A percentile compares a stretch with the other conserved stretches of the same genome.
Evolutionary conservation across 2,113 vertebrate species (phyloP).

Genomic region (Catharus fuscescens): DNA sequence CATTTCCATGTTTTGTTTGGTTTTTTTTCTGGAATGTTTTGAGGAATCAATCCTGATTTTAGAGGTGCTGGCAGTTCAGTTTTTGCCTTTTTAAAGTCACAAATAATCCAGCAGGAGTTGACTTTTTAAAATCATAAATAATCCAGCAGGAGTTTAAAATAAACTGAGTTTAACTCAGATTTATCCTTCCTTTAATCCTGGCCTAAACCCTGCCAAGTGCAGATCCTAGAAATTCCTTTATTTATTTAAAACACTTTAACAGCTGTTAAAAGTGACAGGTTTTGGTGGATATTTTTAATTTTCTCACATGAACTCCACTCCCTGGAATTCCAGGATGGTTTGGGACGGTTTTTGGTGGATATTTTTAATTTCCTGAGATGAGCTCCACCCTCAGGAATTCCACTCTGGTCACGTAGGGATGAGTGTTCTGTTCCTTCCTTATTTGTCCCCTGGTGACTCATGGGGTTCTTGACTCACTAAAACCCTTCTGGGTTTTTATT

Average conservation of each 20-base stretch:
- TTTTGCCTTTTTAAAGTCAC: background rate
- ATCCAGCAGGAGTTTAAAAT: background rate
- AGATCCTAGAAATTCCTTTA: background rate
- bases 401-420: too few species aligned
- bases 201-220: background rate
- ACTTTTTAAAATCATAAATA: too few species aligned
- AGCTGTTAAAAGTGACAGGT: background rate
- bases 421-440: too few species aligned
- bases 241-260: background rate
- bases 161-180: background rate
- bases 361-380: background rate
- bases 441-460: too few species aligned
- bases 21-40: too few species aligned
- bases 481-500: too few species aligned
- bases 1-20: too few species aligned
- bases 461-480: too few species aligned
- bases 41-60: background rate
- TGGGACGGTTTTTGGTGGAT: fast-evolving
- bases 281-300: background rate
- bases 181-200: background rate
- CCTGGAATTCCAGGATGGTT: background rate
- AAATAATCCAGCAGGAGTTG: too few species aligned
- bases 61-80: too few species aligned
- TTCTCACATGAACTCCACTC: background rate
- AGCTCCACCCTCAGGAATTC: too few species aligned